Percentiles rank a stretch among this genome's conserved stretches.
Conservation (phyloP, 2,888 invertebrate genomes). For the Opisthograptis luteolata region DNA sequence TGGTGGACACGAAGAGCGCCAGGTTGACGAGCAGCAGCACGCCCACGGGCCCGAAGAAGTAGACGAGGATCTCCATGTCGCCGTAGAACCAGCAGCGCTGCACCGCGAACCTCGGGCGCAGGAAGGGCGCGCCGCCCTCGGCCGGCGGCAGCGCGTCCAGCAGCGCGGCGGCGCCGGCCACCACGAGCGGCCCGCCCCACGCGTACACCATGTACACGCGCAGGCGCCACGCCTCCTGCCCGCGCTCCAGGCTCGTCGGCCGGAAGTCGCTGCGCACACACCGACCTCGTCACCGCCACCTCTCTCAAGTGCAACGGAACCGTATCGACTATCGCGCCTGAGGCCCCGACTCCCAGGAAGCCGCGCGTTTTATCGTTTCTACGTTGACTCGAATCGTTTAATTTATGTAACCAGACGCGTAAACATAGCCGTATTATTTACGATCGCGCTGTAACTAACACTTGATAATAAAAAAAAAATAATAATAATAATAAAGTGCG, state of each 20-base stretch:
- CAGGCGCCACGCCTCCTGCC: conserved; percentile 91
- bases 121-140: conserved; percentile 80
- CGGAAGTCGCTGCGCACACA: conserved; percentile 88
- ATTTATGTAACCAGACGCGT: too few species aligned
- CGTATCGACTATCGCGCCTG: too few species aligned
- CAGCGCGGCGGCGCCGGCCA: conserved; percentile 89
- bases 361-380: too few species aligned
- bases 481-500: too few species aligned
- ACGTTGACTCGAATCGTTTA: too few species aligned
- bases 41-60: conserved; percentile 94
- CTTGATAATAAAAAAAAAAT: too few species aligned
- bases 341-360: too few species aligned
- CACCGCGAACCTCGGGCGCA: conserved; percentile 91
- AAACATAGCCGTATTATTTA: too few species aligned
- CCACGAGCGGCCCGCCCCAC: conserved; percentile 92
- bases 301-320: too few species aligned
- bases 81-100: conserved; percentile 94
- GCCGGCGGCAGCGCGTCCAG: conserved; percentile 87
- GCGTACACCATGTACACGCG: conserved; percentile 93
- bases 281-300: not conserved
- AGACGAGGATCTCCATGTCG: conserved; percentile 91
- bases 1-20: conserved; percentile 91
- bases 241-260: conserved; percentile 92
- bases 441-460: too few species aligned
- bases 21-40: conserved; percentile 91